phyloP scores from a whole-genome alignment of 2,113 vertebrate species.

The Romanogobio albipinnatus region DNA sequence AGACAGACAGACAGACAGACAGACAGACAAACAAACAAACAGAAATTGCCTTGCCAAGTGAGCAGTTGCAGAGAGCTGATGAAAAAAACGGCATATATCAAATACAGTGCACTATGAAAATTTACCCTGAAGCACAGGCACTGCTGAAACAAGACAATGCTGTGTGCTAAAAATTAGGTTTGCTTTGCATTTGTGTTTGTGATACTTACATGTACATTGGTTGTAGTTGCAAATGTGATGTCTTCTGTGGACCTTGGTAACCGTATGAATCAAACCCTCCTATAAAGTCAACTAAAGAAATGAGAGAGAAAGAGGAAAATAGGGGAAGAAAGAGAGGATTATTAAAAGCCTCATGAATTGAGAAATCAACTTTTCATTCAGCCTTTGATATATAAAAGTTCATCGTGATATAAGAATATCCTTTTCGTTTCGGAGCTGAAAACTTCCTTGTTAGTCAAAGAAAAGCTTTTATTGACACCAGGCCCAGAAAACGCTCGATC shows the following conservation, averaged over 20 bases:
- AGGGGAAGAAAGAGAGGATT: background rate
- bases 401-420: too few species aligned
- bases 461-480: too few species aligned
- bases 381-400: too few species aligned
- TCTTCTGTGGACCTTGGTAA: constrained; percentile 99
- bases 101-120: background rate
- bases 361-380: too few species aligned
- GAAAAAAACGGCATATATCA: background rate
- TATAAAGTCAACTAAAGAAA: constrained; percentile 94
- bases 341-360: background rate
- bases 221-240: constrained; percentile 97
- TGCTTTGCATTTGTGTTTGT: constrained; percentile 39
- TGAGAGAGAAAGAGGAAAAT: background rate
- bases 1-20: background rate
- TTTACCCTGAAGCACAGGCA: background rate
- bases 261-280: constrained; percentile 98
- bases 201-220: constrained; percentile 99
- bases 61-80: background rate
- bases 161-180: background rate
- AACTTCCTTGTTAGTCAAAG: too few species aligned
- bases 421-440: too few species aligned
- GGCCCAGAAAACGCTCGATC: too few species aligned
- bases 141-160: background rate
- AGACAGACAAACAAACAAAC: background rate
- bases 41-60: background rate